Conservation (phyloP, 2,797 vertebrate species). For the Betta splendens region DNA sequence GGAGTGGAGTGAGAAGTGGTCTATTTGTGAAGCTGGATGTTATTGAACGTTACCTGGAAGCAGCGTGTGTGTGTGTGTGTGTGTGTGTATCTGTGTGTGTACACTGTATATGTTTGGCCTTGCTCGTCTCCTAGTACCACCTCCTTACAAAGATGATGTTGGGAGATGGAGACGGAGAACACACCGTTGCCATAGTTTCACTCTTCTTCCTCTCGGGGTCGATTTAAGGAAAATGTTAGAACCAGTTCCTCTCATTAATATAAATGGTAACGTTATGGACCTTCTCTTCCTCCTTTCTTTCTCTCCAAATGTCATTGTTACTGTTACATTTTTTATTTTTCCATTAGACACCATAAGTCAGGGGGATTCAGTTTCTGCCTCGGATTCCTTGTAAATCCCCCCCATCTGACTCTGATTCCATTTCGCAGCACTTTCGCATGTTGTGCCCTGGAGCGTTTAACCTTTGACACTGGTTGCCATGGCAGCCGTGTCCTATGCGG, state of each 20-base stretch:
- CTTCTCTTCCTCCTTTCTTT: slow-evolving; percentile 5
- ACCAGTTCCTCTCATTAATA: slow-evolving; percentile 51
- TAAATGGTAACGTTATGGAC: slow-evolving; percentile 31
- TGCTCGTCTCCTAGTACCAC: slow-evolving; percentile 44
- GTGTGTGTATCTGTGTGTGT: slow-evolving; percentile 25
- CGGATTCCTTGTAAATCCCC: neutral
- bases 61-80: slow-evolving; percentile 25
- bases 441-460: slow-evolving; percentile 14
- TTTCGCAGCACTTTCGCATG: slow-evolving; percentile 34
- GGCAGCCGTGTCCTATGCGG: slow-evolving; percentile 15
- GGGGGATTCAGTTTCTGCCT: too few relatives aligned
- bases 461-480: slow-evolving; percentile 52
- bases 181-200: slow-evolving; percentile 79
- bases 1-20: slow-evolving; percentile 29
- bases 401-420: slow-evolving; percentile 10
- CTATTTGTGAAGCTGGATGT: slow-evolving; percentile 25
- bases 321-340: neutral
- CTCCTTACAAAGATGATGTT: slow-evolving; percentile 53
- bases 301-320: slow-evolving; percentile 8
- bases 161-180: slow-evolving; percentile 48
- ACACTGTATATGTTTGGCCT: slow-evolving; percentile 32
- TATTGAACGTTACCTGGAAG: slow-evolving; percentile 51
- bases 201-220: slow-evolving; percentile 45
- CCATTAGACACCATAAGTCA: too few relatives aligned
- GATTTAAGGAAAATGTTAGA: slow-evolving; percentile 53